Evolutionary conservation across 1,140 invertebrate genomes (phyloP).

Genomic region (Cydia fagiglandana): DNA sequence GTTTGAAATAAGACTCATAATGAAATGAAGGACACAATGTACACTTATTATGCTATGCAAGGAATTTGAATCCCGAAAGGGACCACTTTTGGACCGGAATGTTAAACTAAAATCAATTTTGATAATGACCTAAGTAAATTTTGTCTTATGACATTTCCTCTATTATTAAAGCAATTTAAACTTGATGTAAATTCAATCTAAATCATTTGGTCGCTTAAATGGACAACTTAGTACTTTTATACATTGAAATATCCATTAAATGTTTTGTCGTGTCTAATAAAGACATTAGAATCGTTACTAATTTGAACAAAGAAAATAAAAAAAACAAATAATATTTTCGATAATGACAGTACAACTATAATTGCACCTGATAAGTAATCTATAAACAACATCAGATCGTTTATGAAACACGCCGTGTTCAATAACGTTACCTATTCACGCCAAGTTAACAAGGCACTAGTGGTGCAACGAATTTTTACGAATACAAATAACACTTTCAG

Average conservation of each 20-base stretch:
- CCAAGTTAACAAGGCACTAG: slow-evolving; percentile 1
- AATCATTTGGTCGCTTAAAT: too few relatives aligned
- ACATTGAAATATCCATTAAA: too few relatives aligned
- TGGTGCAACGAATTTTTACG: too few relatives aligned
- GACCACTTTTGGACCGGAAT: not conserved
- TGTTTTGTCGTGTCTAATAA: too few relatives aligned
- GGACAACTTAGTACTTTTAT: too few relatives aligned
- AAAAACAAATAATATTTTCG: too few relatives aligned
- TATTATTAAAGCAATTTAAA: too few relatives aligned
- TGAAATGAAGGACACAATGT: not conserved
- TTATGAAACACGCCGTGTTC: not conserved
- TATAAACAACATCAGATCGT: not conserved
- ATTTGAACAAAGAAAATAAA: too few relatives aligned
- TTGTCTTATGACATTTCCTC: not conserved
- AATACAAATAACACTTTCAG: too few relatives aligned
- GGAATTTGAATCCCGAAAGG: slow-evolving; percentile 1
- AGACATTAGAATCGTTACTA: too few relatives aligned
- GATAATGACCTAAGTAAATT: slow-evolving; percentile 11
- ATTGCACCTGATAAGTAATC: not conserved
- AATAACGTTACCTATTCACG: slow-evolving; percentile 19
- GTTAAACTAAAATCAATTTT: slow-evolving; percentile 1
- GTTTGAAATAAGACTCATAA: not conserved
- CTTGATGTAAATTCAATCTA: too few relatives aligned
- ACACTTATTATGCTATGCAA: not conserved
- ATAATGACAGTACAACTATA: slow-evolving; percentile 6